Percentiles rank a stretch among this genome's conserved stretches.
These are phyloP conservation scores for Cettia cetti DNA, from an alignment of 2,113 vertebrate species.

Conservation along the genomic window DNA sequence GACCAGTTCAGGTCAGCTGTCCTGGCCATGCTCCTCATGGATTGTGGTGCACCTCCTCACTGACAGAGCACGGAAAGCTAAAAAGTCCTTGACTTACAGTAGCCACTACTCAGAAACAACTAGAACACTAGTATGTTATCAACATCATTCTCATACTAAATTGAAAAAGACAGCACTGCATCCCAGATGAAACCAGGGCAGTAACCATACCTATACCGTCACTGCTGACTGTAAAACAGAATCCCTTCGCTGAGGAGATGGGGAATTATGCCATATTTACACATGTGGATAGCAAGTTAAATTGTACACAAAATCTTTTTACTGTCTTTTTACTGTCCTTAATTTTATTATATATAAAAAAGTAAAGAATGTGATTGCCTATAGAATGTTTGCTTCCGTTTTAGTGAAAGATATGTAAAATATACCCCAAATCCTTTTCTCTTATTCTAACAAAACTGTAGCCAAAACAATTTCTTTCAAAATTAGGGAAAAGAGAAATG, in stretches of 20 bases:
- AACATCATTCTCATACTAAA: not conserved
- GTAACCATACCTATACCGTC: not conserved
- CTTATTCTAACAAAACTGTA: slow-evolving; percentile 21
- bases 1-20: not conserved
- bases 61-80: not conserved
- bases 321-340: not conserved
- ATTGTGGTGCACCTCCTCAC: not conserved
- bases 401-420: slow-evolving; percentile 10
- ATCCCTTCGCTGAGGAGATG: not conserved
- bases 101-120: not conserved
- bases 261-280: not conserved
- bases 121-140: too few relatives aligned
- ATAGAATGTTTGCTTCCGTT: slow-evolving; percentile 17
- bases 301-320: not conserved
- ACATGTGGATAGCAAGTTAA: not conserved
- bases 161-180: not conserved
- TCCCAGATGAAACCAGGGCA: not conserved
- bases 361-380: not conserved
- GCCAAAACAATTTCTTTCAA: slow-evolving; percentile 37
- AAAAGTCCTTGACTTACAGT: not conserved
- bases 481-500: slow-evolving; percentile 31
- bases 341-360: slow-evolving; percentile 2
- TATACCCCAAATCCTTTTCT: slow-evolving; percentile 19
- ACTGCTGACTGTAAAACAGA: not conserved
- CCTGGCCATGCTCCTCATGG: not conserved